Evolutionary conservation across 2,797 vertebrate species (phyloP).

Genomic region (Trachurus trachurus): DNA sequence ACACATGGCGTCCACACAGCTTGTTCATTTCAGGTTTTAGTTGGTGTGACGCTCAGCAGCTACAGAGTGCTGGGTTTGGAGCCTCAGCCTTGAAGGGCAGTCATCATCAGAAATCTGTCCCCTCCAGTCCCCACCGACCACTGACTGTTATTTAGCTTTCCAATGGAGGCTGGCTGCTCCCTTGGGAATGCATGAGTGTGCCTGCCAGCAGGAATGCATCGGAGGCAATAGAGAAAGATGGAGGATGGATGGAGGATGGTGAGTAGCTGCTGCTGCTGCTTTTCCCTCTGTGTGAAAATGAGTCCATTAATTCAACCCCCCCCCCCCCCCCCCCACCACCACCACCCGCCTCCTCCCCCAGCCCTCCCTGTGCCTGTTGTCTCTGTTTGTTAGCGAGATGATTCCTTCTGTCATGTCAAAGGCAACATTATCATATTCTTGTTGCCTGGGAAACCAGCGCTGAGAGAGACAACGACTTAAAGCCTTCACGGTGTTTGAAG

Average conservation of each 20-base stretch:
- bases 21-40: conserved; percentile 72
- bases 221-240: conserved; percentile 80
- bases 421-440: conserved; percentile 89
- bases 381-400: conserved; percentile 88
- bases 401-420: conserved; percentile 90
- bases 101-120: conserved; percentile 75
- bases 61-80: conserved; percentile 58
- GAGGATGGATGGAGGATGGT: conserved; percentile 83
- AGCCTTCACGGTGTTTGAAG: conserved; percentile 82
- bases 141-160: conserved; percentile 82
- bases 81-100: conserved; percentile 71
- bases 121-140: conserved; percentile 63
- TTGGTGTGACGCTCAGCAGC: conserved; percentile 49
- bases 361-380: conserved; percentile 85
- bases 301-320: conserved; percentile 83
- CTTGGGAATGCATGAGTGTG: conserved; percentile 77
- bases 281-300: conserved; percentile 85
- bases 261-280: conserved; percentile 75
- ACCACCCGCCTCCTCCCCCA: conserved; percentile 40
- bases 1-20: conserved; percentile 76
- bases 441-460: conserved; percentile 87
- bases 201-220: conserved; percentile 81
- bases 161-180: conserved; percentile 77
- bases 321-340: conserved; percentile 21
- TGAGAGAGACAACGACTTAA: conserved; percentile 81